Conservation (phyloP, 2,888 invertebrate species). For the Dolomedes plantarius region DNA sequence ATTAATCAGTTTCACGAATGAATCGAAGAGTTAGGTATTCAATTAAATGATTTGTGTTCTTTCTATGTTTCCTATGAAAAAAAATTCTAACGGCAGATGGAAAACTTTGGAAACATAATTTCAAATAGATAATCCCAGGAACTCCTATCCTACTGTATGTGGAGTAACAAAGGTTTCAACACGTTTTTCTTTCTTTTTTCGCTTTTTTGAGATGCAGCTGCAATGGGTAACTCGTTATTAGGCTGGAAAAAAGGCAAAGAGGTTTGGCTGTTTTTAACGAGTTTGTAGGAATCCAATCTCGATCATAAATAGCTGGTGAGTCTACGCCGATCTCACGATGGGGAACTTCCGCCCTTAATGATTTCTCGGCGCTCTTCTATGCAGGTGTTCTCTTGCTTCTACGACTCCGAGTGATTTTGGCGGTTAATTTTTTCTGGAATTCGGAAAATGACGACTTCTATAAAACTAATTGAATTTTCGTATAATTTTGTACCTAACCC, state of each 20-base stretch:
- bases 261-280: slow-evolving; percentile 57
- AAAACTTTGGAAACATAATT: slow-evolving; percentile 36
- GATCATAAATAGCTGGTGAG: slow-evolving; percentile 36
- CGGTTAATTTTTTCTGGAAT: slow-evolving; percentile 20
- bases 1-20: too few relatives aligned
- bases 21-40: background rate
- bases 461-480: too few relatives aligned
- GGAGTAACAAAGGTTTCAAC: slow-evolving; percentile 51
- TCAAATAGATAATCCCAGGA: slow-evolving; percentile 11
- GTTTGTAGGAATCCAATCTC: slow-evolving; percentile 46
- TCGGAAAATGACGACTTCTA: background rate
- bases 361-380: slow-evolving; percentile 22
- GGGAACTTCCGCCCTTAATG: slow-evolving; percentile 60
- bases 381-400: slow-evolving; percentile 39
- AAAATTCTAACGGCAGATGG: slow-evolving; percentile 19
- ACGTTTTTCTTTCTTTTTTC: slow-evolving; percentile 23
- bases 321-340: slow-evolving; percentile 39
- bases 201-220: slow-evolving; percentile 53
- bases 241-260: slow-evolving; percentile 27
- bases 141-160: slow-evolving; percentile 6
- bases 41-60: background rate
- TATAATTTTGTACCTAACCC: too few relatives aligned
- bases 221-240: slow-evolving; percentile 54
- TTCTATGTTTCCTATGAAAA: background rate
- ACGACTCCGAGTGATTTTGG: slow-evolving; percentile 13